Evolutionary conservation across 2,797 vertebrate species (phyloP), one percentile per base, ranked within the genome.

Genomic region (Muscicapa comitata): DNA sequence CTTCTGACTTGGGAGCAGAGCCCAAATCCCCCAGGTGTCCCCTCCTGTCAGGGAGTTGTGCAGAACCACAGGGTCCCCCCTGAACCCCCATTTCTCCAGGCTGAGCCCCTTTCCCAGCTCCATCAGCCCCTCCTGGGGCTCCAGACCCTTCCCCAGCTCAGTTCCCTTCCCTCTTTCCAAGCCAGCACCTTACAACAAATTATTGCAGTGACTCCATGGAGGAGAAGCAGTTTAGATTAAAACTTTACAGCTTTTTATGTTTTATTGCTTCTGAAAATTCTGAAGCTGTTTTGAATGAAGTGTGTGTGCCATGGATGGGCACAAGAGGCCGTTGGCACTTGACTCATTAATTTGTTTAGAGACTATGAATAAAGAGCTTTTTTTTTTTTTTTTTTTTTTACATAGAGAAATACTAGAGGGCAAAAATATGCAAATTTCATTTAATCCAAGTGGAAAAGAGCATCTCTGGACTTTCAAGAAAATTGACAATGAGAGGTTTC

Each of bases 21-120:
- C 31, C 42, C 9, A 6, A 0, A 8, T 16, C 17, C 23, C 15
- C 1, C 0, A 1, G 29, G 3, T 70, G 37, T 13, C 18, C 37
- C 14, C 35, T 74, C 42, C 31, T 77, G 14, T 13, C 65, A 70
- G 73, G 73, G 40, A 42, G 0, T 1, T 71, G 17, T 55, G 31
- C 14, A 48, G 57, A 78, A 21, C 40, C 59, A 53, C 0, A 16
- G 18, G 24, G 4, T 26, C 2, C 20, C n/a, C 17, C 45, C 45
- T 4, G 53, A 59, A 6, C 59, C 53, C 31, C 68, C 25, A 40
- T 59, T 59, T 9, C 20, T 53, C 68, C 45, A 66, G 55, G 5
- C 59, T 73, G 53, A 73, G 61, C n/a, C 28, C 45, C 21, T 62
- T 53, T 2, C 10, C 16, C 72, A 53, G 33, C 40, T 35, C 55